Percentiles rank a stretch among this genome's conserved stretches.
Conservation (phyloP, 2,113 vertebrate genomes). For the Cyanistes caeruleus region DNA sequence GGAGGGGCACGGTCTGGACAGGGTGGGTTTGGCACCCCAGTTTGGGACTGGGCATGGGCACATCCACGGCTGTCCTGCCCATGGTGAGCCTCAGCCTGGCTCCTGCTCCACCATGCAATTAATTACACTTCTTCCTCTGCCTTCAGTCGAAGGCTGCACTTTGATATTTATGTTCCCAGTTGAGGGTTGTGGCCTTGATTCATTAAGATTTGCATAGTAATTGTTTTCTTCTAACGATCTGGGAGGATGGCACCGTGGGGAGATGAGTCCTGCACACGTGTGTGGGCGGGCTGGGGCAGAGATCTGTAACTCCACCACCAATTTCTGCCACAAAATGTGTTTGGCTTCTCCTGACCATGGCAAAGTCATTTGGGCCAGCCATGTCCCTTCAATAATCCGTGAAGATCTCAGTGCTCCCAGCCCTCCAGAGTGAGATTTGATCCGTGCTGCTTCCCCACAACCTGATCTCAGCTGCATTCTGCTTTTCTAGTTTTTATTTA, state of each 20-base stretch:
- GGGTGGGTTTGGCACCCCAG: neutral
- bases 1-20: fast-evolving
- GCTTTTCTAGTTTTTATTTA: neutral
- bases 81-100: fast-evolving
- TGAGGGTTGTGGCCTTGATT: slow-evolving; percentile 43
- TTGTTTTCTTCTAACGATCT: slow-evolving; percentile 55
- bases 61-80: neutral
- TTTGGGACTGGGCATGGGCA: neutral
- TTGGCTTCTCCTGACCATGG: fast-evolving
- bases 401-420: neutral
- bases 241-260: slow-evolving; percentile 25
- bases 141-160: slow-evolving; percentile 22
- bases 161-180: slow-evolving; percentile 60
- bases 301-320: neutral
- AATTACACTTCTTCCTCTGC: slow-evolving; percentile 26
- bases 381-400: fast-evolving
- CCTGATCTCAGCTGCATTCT: neutral
- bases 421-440: neutral
- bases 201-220: slow-evolving; percentile 67
- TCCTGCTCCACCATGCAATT: neutral
- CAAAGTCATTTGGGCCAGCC: neutral
- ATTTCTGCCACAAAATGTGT: neutral
- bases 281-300: neutral
- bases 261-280: neutral
- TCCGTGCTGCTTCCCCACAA: fast-evolving